Conservation (phyloP, 2,113 vertebrate genomes). For the Osmerus mordax region DNA sequence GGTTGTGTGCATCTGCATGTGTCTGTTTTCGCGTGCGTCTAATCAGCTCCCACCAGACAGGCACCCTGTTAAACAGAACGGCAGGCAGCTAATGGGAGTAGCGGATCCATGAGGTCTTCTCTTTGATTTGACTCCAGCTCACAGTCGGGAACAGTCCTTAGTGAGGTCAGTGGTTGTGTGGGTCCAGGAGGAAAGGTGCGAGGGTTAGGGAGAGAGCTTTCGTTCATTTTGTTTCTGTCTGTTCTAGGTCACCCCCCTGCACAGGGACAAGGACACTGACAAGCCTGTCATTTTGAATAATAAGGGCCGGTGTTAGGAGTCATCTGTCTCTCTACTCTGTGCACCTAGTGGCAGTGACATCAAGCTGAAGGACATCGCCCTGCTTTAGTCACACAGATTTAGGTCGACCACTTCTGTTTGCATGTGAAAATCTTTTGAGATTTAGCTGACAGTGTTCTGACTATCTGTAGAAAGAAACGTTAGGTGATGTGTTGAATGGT, state of each 20-base stretch:
- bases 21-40: constrained; percentile 36
- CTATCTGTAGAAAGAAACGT: too few relatives aligned
- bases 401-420: too few relatives aligned
- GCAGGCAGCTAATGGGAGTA: constrained; percentile 22
- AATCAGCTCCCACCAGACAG: constrained; percentile 49
- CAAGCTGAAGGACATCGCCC: constrained; percentile 20
- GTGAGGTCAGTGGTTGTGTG: constrained; percentile 15
- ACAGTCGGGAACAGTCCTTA: neutral
- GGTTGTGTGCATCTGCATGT: neutral
- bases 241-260: constrained; percentile 42
- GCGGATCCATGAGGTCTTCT: neutral
- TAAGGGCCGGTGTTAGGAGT: constrained; percentile 33
- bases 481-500: too few relatives aligned
- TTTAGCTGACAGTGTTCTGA: too few relatives aligned
- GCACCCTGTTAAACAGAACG: constrained; percentile 28
- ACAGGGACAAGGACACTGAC: constrained; percentile 32
- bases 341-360: constrained; percentile 19
- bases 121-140: constrained; percentile 13
- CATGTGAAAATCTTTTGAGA: too few relatives aligned
- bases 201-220: constrained; percentile 1
- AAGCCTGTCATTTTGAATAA: constrained; percentile 41
- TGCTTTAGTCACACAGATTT: neutral
- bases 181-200: constrained; percentile 18
- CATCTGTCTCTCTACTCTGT: constrained; percentile 8
- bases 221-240: constrained; percentile 6